phyloP scores from a whole-genome alignment of 2,113 vertebrate species.

The Cricetomys ansorgei region DNA sequence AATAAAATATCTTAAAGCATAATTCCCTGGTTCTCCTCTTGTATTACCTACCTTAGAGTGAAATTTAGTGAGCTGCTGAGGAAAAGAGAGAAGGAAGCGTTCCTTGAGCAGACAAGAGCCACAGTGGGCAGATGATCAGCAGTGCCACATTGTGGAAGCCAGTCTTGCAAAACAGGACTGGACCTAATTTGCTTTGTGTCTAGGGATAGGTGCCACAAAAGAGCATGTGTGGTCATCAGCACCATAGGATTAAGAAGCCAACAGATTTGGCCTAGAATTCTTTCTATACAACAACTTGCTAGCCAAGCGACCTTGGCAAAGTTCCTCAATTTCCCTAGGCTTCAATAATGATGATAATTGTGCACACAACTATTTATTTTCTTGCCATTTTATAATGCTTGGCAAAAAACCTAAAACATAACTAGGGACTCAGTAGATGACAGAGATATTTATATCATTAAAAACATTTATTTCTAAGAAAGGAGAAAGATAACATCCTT shows the following conservation, averaged over 20 bases:
- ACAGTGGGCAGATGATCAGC: not conserved
- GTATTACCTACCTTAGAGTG: not conserved
- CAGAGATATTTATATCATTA: not conserved
- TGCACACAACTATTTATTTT: not conserved
- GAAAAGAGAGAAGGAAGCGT: constrained; percentile 13
- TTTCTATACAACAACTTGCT: not conserved
- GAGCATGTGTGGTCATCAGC: not conserved
- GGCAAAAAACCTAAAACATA: not conserved
- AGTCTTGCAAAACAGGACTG: not conserved
- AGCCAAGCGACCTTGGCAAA: not conserved
- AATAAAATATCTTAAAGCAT: not conserved
- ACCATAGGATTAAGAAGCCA: not conserved
- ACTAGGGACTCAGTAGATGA: constrained; percentile 14
- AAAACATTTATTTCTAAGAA: constrained; percentile 38
- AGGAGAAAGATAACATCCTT: constrained; percentile 44
- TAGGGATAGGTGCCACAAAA: not conserved
- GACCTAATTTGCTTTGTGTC: not conserved
- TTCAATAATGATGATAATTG: constrained; percentile 1
- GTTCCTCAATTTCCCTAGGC: constrained; percentile 26
- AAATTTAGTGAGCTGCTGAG: constrained; percentile 41
- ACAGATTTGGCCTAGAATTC: not conserved
- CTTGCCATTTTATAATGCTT: constrained; percentile 2
- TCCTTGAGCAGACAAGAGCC: constrained; percentile 2
- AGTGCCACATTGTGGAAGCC: not conserved
- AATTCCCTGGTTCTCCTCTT: not conserved